Base-by-base conservation (phyloP, 2,113 vertebrate genomes). In the Phrynocephalus versicolor region DNA sequence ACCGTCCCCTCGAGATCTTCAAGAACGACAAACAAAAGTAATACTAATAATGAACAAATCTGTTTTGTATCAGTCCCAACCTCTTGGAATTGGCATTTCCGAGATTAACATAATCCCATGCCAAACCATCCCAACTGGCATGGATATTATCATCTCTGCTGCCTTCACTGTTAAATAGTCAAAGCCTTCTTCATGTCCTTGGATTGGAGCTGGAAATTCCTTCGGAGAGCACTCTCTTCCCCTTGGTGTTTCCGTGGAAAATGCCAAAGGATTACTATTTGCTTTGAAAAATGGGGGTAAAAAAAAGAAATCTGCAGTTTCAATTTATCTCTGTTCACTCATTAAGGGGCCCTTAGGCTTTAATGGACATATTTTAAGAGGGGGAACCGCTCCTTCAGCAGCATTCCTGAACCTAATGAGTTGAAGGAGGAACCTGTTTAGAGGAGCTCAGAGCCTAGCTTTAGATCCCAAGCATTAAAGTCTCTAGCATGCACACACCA, bases 1-100 rank as follows among this genome's bases (percentile, higher is more conserved):
- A 81, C 41, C 88, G 76, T 71, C 35, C 13, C 1, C 79, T 92
- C 87, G 87, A 67, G 83, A 74, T 39, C 89, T 77, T 93, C 80
- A 94, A 88, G 93, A 91, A 89, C 27, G 92, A 78, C 84, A 93
- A 89, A 88, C 58, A 67, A 84, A 85, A 82, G 55, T 88, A 82
- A 85, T 93, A 93, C 90, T 85, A 85, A 87, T 79, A 89, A 91
- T 70, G 88, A 91, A 67, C 45, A 86, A 93, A 92, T 88, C 74
- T 73, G 45, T 87, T 79, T 93, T 84, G 83, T 92, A 81, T 92
- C 85, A 62, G 55, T 57, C 91, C 85, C 88, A 92, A 51, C 1
- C 74, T 45, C 14, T 33, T 90, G 45, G 51, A 87, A 92, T 90
- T 0, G 1, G 33, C 89, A 70, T 88, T 92, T 70, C 57, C 45